Conservation (phyloP, 2,888 invertebrate species). For the Lumbricus terrestris region DNA sequence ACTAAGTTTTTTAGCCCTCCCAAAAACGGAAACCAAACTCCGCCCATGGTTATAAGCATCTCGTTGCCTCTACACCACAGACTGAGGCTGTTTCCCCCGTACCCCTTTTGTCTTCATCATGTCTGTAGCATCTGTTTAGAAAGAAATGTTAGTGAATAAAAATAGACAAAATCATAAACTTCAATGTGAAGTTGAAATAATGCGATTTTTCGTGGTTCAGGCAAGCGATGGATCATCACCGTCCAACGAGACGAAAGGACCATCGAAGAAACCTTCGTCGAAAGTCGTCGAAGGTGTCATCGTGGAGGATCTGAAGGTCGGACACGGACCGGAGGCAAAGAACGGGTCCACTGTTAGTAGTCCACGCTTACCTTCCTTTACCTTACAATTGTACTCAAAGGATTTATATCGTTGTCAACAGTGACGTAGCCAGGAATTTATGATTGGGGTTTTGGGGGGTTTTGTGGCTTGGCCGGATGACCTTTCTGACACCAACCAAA, state of each 20-base stretch:
- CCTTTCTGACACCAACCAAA: too few species aligned
- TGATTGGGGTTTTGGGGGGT: too few species aligned
- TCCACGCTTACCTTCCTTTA: background rate
- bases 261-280: constrained; percentile 16
- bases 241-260: background rate
- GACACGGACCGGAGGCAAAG: constrained; percentile 77
- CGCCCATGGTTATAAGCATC: too few species aligned
- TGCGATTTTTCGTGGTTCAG: background rate
- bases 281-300: constrained; percentile 73
- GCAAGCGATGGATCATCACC: background rate
- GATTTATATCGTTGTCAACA: background rate
- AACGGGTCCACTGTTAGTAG: constrained; percentile 69
- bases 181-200: too few species aligned
- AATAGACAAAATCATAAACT: background rate
- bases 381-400: background rate
- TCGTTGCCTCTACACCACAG: too few species aligned
- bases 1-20: too few species aligned
- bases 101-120: too few species aligned
- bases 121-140: background rate
- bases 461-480: too few species aligned
- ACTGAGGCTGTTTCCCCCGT: too few species aligned
- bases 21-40: too few species aligned
- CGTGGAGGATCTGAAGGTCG: constrained; percentile 76
- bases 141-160: background rate
- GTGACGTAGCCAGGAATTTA: too few species aligned